Evolutionary conservation across 1,140 invertebrate genomes (phyloP), one percentile per base, ranked within the genome.

Genomic region (Protaetia brevitarsis): DNA sequence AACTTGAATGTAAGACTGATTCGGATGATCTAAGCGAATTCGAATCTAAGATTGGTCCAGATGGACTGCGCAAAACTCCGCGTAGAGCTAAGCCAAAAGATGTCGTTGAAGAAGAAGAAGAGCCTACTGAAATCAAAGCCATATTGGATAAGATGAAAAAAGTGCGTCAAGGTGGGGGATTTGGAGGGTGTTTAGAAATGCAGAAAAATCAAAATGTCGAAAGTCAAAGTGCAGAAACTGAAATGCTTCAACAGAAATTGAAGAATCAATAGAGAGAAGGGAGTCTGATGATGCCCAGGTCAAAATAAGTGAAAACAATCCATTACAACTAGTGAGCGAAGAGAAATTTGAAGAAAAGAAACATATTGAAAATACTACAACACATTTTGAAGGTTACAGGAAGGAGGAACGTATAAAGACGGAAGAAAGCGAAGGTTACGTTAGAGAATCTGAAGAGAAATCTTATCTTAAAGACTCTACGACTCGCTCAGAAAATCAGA

Each of bases 61-160:
- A 7, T 34, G n/a, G 7, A 34, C 7, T 7, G n/a, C 7, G n/a
- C n/a, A 7, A 7, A 34, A 34, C 31, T n/a, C 31, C 31, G n/a
- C 31, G 7, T 34, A 34, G n/a, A 34, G 31, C 7, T 34, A 34
- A 7, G 31, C 7, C 31, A 7, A 34, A 34, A 34, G n/a, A 34
- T 34, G n/a, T 34, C 31, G 31, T n/a, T n/a, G 57, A 31, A 21
- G 3, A 7, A 7, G n/a, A 36, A 27, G 26, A 7, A 2, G 26
- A 31, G 66, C 68, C 28, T 27, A 69, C 62, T 63, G 65, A 71
- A 21, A 60, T 71, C 2, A 51, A 66, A 23, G 64, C 65, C 57
- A 66, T 67, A 28, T 63, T 73, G 23, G 45, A 71, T 23, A 64
- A 73, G 13, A 73, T 71, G 69, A 73, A 73, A 36, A 45, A 59